A percentile compares a stretch with the other conserved stretches of the same genome.
Evolutionary conservation across 2,797 vertebrate genomes (phyloP).

Genomic region (Pangasius macronema): DNA sequence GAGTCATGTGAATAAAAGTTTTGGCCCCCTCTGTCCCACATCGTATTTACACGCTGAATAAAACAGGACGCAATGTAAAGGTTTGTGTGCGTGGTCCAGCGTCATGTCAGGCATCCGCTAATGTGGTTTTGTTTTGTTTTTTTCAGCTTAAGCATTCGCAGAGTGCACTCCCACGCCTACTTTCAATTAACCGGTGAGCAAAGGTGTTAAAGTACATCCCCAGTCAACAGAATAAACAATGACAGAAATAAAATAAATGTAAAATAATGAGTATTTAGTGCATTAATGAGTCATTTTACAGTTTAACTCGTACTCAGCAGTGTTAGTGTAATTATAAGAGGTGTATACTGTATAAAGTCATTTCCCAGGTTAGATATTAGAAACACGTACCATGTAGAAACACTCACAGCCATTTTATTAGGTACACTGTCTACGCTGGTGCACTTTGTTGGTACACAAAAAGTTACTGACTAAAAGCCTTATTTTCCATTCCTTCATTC

Average conservation of each 20-base stretch:
- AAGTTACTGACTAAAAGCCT: not conserved
- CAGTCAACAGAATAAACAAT: not conserved
- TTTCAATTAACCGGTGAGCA: not conserved
- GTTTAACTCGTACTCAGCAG: not conserved
- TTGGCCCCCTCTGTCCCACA: conserved; percentile 1
- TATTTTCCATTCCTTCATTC: not conserved
- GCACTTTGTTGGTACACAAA: not conserved
- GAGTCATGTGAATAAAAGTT: not conserved
- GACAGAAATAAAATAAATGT: not conserved
- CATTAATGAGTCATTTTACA: not conserved
- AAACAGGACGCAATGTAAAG: not conserved
- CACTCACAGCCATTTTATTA: not conserved
- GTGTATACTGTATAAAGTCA: not conserved
- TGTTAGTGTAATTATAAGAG: not conserved
- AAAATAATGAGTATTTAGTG: not conserved
- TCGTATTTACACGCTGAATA: conserved; percentile 1
- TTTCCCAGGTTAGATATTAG: not conserved
- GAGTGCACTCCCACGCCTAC: not conserved
- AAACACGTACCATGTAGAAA: not conserved
- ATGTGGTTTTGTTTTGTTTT: not conserved
- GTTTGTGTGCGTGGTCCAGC: not conserved
- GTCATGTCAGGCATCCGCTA: not conserved
- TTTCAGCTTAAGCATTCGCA: not conserved
- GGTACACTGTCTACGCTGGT: not conserved
- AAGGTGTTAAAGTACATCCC: not conserved